Base-by-base conservation (phyloP, 2,113 vertebrate genomes). In the Ginglymostoma cirratum region DNA sequence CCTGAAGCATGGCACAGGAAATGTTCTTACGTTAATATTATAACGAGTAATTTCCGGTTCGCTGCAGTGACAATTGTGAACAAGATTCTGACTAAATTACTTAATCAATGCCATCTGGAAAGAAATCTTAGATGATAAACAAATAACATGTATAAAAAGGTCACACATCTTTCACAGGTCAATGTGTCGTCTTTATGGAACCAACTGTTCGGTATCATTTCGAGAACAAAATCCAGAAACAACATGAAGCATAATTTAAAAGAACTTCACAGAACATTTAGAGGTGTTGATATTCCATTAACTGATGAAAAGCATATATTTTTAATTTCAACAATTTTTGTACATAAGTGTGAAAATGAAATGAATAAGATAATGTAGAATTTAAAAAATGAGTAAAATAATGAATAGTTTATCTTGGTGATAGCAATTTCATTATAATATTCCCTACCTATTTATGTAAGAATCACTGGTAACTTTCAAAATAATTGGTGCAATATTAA, bases 391-490 rank as follows among this genome's bases (percentile, higher is more conserved):
- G 48, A 45, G 38, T 83, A 83, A 45, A 61, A 6, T 55, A 90
- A 61, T 61, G 55, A 90, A 61, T 90, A 90, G 52, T 30, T 90
- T 90, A 90, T 30, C 42, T 42, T 90, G 52, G 65, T 30, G 27
- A 89, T 61, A 90, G 8, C 17, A 61, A 90, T 34, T 30, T 90
- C 30, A 34, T 52, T 48, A 15, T 52, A 90, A 34, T n/a, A 3
- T 45, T 52, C 1, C n/a, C 87, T 55, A 52, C 8, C 52, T 83
- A 42, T 21, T 61, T 90, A 61, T 10, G 61, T 61, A 34, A 34
- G 87, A 90, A 90, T 90, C 87, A 90, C 14, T 90, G 52, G 15
- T 90, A 90, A 90, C 10, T 17, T 17, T 90, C 45, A 90, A 90
- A n/a, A 55, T 34, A 90, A 65, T 30, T 61, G 34, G 86, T 30